Percentiles rank a stretch among this genome's conserved stretches.
phyloP scores from a whole-genome alignment of 2,888 invertebrate genomes.

The Leptopterna dolabrata region DNA sequence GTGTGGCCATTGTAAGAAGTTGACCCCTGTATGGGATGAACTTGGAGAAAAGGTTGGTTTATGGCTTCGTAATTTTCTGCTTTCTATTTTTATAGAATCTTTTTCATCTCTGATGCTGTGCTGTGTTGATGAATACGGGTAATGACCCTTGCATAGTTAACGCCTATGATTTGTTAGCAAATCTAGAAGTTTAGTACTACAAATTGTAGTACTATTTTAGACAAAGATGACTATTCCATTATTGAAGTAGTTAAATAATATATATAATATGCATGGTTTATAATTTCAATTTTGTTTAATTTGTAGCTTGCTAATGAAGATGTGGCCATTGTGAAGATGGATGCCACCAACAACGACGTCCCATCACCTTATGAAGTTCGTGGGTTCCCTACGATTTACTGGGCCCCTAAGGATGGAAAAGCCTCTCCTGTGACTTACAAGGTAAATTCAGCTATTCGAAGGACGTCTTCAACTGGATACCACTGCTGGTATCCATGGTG shows the following conservation, averaged over 20 bases:
- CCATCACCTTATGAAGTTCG: conserved; percentile 89
- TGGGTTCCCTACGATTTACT: conserved; percentile 98
- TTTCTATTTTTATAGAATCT: not conserved
- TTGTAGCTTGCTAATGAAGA: conserved; percentile 82
- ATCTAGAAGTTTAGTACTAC: too few relatives aligned
- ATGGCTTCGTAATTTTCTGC: conserved; percentile 39
- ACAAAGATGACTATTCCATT: too few relatives aligned
- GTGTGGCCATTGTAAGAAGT: conserved; percentile 98
- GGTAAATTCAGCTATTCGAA: conserved; percentile 69
- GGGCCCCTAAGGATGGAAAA: conserved; percentile 88
- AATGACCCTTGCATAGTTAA: too few relatives aligned
- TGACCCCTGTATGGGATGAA: conserved; percentile 94
- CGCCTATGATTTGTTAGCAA: too few relatives aligned
- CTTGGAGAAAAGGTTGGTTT: conserved; percentile 81
- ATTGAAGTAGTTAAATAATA: too few relatives aligned
- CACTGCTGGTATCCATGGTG: not conserved
- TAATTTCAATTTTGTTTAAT: conserved; percentile 48
- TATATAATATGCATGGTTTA: too few relatives aligned
- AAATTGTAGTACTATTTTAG: too few relatives aligned
- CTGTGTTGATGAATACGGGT: not conserved
- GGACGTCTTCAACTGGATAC: not conserved
- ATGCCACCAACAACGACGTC: conserved; percentile 98
- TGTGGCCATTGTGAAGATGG: conserved; percentile 95
- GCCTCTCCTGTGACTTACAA: conserved; percentile 86
- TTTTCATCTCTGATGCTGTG: too few relatives aligned